Evolutionary conservation across 2,113 vertebrate species (phyloP).

Genomic region (Aegithalos caudatus): DNA sequence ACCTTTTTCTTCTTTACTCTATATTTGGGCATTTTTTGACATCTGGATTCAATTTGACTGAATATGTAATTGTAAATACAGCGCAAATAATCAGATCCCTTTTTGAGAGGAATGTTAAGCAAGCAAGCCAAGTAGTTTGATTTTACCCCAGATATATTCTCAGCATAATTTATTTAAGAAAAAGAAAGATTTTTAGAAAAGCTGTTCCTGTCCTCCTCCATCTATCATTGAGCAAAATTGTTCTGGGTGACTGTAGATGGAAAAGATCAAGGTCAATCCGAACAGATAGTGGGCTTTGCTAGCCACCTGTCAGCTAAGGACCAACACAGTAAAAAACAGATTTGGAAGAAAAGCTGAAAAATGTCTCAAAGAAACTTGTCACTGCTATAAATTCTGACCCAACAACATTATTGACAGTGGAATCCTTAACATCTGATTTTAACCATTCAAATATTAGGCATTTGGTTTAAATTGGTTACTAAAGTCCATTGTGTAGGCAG

Average conservation of each 20-base stretch:
- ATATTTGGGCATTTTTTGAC: neutral
- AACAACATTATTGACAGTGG: neutral
- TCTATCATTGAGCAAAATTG: neutral
- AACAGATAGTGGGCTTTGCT: neutral
- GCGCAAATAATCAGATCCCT: neutral
- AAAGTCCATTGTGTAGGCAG: neutral
- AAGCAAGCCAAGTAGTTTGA: neutral
- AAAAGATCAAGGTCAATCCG: neutral
- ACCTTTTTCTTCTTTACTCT: neutral
- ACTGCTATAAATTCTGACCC: neutral
- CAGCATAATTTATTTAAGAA: neutral
- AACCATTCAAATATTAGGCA: neutral
- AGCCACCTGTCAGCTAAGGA: neutral
- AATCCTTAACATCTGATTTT: neutral
- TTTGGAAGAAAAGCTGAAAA: neutral
- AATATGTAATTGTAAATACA: neutral
- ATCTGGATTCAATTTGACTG: neutral
- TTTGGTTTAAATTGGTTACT: neutral
- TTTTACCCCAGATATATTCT: neutral
- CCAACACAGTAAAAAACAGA: neutral
- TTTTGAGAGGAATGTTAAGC: neutral
- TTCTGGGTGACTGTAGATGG: neutral
- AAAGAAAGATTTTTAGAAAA: neutral
- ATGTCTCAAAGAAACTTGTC: neutral
- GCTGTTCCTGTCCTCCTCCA: neutral